Evolutionary conservation across 2,888 invertebrate species (phyloP), one percentile per base, ranked within the genome.

Genomic region (Masnerella sp.): DNA sequence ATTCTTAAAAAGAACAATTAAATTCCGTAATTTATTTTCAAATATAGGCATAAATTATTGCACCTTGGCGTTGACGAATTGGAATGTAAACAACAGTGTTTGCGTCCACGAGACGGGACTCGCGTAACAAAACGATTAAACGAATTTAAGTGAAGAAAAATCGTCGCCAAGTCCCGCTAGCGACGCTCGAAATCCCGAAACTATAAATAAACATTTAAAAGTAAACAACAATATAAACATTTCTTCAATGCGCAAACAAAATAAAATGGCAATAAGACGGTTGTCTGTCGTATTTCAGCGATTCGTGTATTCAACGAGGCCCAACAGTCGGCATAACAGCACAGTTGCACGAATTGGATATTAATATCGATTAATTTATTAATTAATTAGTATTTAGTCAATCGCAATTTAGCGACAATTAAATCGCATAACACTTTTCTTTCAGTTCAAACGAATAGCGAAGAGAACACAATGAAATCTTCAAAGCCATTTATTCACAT

Each of bases 31-130:
- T n/a, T 22, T 4, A 22, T 22, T 22, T 5, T 7, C 34, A 42
- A 49, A 67, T 47, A 40, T 42, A 49, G 14, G 15, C 22, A 56
- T 56, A 67, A 67, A 49, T 67, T 47, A 56, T 67, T 56, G 38
- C 56, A 67, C 65, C 47, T 28, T 38, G 40, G 42, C 40, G 12
- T 40, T 11, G 54, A 28, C 58, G 51, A 68, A 68, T 68, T 68
- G 68, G 68, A 68, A 68, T 68, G 68, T 68, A 68, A 68, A 68
- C 51, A 59, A 59, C 34, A 17, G 9, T 68, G 43, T 59, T 59
- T 36, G 34, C 17, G 51, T n/a, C 28, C 42, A 0, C 34, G 49
- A 65, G 32, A 18, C 18, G 42, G 42, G 42, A 65, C 47, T 11
- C 36, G 51, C 25, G 28, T 25, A 28, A 38, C 20, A 30, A 38